Evolutionary conservation across 2,888 invertebrate genomes (phyloP).

Genomic region (Agrotis clavis): DNA sequence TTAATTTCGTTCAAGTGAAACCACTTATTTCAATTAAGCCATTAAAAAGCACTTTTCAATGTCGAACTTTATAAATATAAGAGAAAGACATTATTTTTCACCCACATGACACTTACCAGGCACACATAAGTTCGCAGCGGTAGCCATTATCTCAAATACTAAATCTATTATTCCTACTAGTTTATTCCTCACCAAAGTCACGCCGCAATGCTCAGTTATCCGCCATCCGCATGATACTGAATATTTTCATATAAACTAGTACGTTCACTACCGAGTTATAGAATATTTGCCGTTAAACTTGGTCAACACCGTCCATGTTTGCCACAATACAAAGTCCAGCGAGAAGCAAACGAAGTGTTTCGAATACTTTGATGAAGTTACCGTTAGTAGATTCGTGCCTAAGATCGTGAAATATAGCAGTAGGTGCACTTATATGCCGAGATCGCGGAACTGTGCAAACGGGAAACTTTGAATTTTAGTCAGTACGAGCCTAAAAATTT

Average conservation of each 20-base stretch:
- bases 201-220: conserved; percentile 5
- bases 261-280: conserved; percentile 8
- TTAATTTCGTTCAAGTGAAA: too few relatives aligned
- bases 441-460: too few relatives aligned
- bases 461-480: too few relatives aligned
- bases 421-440: background rate
- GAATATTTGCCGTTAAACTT: conserved; percentile 40
- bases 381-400: conserved; percentile 45
- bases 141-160: background rate
- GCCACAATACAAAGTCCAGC: conserved; percentile 29
- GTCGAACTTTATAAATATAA: too few relatives aligned
- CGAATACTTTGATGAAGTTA: conserved; percentile 57
- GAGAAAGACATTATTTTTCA: too few relatives aligned
- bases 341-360: conserved; percentile 43
- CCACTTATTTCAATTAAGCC: too few relatives aligned
- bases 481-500: too few relatives aligned
- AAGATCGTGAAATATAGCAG: conserved; percentile 35
- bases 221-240: conserved; percentile 12
- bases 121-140: background rate
- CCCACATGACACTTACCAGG: background rate
- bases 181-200: conserved; percentile 13
- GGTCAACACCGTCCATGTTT: conserved; percentile 26
- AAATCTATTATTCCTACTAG: background rate
- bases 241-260: conserved; percentile 42
- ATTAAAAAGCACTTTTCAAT: too few relatives aligned